Evolutionary conservation across 2,797 vertebrate species (phyloP).

Genomic region (Carduelis carduelis): DNA sequence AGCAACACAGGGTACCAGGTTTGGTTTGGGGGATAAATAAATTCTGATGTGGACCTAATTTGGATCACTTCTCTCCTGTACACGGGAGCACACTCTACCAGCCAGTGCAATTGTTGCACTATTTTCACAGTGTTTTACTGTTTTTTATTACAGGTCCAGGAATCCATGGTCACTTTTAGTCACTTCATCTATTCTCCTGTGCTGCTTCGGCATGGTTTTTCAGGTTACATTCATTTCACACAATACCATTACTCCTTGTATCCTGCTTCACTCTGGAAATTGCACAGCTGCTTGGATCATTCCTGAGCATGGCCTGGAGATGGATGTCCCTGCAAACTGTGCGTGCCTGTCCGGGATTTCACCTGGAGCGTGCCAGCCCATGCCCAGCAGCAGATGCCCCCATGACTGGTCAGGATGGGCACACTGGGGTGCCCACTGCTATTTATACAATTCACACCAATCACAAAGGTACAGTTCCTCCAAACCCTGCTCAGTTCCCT

Average conservation of each 20-base stretch:
- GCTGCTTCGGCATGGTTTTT: not conserved
- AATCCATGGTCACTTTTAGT: not conserved
- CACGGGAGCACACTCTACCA: not conserved
- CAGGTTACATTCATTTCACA: not conserved
- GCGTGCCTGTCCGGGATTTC: fast-evolving
- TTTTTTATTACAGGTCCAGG: not conserved
- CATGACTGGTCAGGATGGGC: not conserved
- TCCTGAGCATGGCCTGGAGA: not conserved
- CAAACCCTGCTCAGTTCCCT: not conserved
- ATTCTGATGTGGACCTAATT: not conserved
- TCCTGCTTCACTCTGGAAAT: not conserved
- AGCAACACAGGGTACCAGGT: not conserved
- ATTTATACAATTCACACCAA: not conserved
- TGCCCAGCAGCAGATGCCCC: not conserved
- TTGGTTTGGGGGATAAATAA: not conserved
- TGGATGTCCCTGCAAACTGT: not conserved
- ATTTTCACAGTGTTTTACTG: not conserved
- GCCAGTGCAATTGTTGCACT: not conserved
- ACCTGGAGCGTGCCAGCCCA: not conserved
- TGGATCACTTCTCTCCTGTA: not conserved
- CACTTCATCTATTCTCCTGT: not conserved
- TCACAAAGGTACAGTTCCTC: not conserved
- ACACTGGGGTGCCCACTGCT: not conserved
- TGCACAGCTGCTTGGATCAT: not conserved
- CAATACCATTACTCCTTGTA: not conserved